Evolutionary conservation across 2,797 vertebrate species (phyloP).

Genomic region (Gymnothorax javanicus): DNA sequence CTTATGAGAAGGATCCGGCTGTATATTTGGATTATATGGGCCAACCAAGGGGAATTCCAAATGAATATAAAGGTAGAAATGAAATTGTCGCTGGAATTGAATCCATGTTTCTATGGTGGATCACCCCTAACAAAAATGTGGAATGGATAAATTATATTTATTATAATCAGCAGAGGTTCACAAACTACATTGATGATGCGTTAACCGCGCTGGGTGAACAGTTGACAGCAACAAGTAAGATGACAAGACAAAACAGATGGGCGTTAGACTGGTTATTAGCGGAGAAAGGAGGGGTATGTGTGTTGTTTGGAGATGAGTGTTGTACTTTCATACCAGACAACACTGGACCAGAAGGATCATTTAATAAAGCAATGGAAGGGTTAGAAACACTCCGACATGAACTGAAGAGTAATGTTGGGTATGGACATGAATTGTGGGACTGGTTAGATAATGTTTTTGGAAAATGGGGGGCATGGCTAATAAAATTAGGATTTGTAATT

Average conservation of each 20-base stretch:
- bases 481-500: neutral
- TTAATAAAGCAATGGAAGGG: neutral
- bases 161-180: slow-evolving; percentile 30
- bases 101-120: neutral
- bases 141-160: slow-evolving; percentile 32
- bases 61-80: neutral
- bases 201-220: slow-evolving; percentile 22
- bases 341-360: neutral
- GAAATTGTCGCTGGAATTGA: neutral
- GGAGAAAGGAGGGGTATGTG: slow-evolving; percentile 3
- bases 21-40: neutral
- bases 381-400: too few species aligned
- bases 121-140: neutral
- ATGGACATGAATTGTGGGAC: neutral
- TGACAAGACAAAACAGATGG: slow-evolving; percentile 27
- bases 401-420: neutral
- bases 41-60: neutral
- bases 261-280: neutral
- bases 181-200: slow-evolving; percentile 19
- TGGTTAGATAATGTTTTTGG: neutral
- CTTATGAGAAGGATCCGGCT: too few species aligned
- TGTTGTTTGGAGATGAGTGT: slow-evolving; percentile 5
- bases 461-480: neutral
- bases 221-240: neutral
- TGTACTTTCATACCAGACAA: slow-evolving; percentile 11